These are phyloP conservation scores for Tuberolachnus salignus DNA, from an alignment of 2,888 invertebrate species.

Conservation along the genomic window DNA sequence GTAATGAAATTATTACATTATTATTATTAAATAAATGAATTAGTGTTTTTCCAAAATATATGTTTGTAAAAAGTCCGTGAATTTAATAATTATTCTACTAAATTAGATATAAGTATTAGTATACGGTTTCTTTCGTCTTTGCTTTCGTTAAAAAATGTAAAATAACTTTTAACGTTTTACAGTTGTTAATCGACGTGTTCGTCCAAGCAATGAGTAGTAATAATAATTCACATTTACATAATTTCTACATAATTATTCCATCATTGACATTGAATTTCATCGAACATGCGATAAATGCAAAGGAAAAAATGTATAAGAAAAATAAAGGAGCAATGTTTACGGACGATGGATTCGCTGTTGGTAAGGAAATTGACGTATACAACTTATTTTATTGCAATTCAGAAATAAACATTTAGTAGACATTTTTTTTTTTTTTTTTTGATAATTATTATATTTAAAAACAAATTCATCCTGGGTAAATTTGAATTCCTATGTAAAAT, in stretches of 20 bases:
- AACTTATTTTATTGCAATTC: no score
- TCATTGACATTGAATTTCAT: slow-evolving; percentile 93
- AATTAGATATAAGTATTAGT: no score
- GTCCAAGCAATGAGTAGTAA: slow-evolving; percentile 66
- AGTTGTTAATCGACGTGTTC: slow-evolving; percentile 88
- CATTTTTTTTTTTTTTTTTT: no score
- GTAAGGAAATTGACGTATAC: slow-evolving; percentile 63
- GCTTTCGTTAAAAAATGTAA: no score
- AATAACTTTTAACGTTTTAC: slow-evolving; percentile 59
- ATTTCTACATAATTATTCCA: slow-evolving; percentile 92
- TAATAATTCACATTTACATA: slow-evolving; percentile 69
- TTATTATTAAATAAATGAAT: no score
- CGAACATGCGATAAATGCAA: slow-evolving; percentile 88
- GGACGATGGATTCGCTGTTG: slow-evolving; percentile 98
- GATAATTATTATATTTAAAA: no score
- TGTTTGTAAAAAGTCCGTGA: no score
- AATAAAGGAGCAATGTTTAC: slow-evolving; percentile 91
- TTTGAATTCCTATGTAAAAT: no score
- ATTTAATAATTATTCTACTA: no score
- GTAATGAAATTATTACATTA: slow-evolving; percentile 61
- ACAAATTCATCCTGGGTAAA: no score
- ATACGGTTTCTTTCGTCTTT: neutral
- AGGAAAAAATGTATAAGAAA: slow-evolving; percentile 87
- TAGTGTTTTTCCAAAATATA: neutral
- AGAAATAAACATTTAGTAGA: no score